These are phyloP conservation scores for Oncorhynchus keta DNA, from an alignment of 2,113 vertebrate species.

Conservation along the genomic window DNA sequence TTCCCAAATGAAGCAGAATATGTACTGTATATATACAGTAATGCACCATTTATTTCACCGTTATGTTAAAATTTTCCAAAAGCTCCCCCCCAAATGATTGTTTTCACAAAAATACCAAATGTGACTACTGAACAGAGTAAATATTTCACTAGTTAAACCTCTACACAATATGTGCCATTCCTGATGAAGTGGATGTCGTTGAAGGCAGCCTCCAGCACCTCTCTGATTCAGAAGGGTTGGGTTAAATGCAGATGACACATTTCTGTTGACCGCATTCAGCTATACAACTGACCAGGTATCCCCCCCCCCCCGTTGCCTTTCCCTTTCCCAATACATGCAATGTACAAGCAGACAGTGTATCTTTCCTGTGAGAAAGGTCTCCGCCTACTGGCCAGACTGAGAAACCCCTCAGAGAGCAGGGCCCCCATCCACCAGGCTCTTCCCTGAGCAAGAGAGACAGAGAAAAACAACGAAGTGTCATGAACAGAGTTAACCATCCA, in stretches of 20 bases:
- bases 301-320: constrained; percentile 5
- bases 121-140: no score
- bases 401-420: neutral
- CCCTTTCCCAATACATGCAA: neutral
- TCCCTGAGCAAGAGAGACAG: constrained; percentile 48
- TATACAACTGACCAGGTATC: constrained; percentile 76
- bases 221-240: no score
- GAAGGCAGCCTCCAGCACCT: no score
- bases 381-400: constrained; percentile 54
- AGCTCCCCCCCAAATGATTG: neutral
- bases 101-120: neutral
- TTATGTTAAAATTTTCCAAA: neutral
- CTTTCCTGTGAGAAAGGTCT: constrained; percentile 42
- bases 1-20: neutral
- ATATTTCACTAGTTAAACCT: no score
- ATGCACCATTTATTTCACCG: neutral
- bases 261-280: constrained; percentile 78
- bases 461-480: constrained; percentile 59
- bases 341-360: constrained; percentile 3
- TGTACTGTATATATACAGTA: no score
- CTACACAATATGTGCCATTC: no score
- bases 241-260: constrained; percentile 2
- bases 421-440: constrained; percentile 15
- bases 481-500: constrained; percentile 55
- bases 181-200: no score